A percentile compares a stretch with the other conserved stretches of the same genome.
phyloP scores from a whole-genome alignment of 2,888 invertebrate genomes.

The Drosophila paracracens region DNA sequence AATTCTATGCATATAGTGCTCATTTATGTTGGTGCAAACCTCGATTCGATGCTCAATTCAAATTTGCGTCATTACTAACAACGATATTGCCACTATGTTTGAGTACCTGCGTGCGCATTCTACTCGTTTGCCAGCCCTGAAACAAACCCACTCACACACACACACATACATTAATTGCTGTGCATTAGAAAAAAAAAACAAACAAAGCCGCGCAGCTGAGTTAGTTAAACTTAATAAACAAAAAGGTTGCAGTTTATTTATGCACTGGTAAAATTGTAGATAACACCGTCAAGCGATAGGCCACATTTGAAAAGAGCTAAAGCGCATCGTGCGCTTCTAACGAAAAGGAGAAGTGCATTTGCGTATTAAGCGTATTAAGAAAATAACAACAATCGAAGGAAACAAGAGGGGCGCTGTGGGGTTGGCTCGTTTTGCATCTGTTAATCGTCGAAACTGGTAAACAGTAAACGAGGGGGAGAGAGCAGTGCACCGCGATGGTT shows the following conservation, averaged over 20 bases:
- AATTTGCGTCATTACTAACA: conserved; percentile 5
- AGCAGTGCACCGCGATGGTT: conserved; percentile 87
- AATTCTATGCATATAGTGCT: background rate
- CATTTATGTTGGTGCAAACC: background rate
- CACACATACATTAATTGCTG: conserved; percentile 13
- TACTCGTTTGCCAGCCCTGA: conserved; percentile 38
- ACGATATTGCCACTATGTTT: conserved; percentile 31
- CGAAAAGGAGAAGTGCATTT: conserved; percentile 28
- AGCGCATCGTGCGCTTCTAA: conserved; percentile 14
- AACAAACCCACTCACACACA: conserved; percentile 30
- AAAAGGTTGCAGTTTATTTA: conserved; percentile 15
- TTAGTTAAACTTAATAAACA: conserved; percentile 52
- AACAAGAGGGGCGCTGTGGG: background rate
- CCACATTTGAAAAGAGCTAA: background rate
- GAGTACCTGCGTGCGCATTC: conserved; percentile 17
- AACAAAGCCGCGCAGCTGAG: conserved; percentile 52
- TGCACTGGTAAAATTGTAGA: background rate
- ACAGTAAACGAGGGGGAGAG: background rate
- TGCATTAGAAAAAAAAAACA: conserved; percentile 54
- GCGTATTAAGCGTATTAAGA: conserved; percentile 32
- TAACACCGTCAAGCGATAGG: background rate
- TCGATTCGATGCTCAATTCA: background rate
- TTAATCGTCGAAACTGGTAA: background rate
- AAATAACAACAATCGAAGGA: conserved; percentile 33
- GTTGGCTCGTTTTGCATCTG: conserved; percentile 12